Base-by-base conservation (phyloP, 2,888 invertebrate genomes). In the Baccha elongata region DNA sequence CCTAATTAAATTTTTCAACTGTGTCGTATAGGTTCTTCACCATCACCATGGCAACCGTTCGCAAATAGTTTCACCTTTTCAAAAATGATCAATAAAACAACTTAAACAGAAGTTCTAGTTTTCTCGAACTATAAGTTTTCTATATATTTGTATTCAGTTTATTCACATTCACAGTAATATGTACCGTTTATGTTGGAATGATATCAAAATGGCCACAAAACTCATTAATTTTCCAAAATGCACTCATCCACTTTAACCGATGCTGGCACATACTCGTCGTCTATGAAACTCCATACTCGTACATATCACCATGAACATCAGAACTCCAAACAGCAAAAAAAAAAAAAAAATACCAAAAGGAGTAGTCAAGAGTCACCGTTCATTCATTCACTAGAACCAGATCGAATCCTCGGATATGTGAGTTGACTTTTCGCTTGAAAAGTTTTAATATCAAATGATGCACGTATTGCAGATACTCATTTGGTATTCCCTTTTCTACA, bases 381-480 rank as follows among this genome's bases (percentile, higher is more conserved):
- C 37, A 55, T 15, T 40, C 55, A 55, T 19, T 35, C 58, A 42
- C 44, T 58, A 44, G 13, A n/a, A 60, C 17, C 60, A 21, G 53
- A 79, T 79, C 72, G 67, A 79, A 72, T 72, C 32, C 78, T 46
- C 17, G 19, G 62, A 73, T 73, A 60, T 73, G 67, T 67, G 60
- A 60, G 62, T 72, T 72, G 72, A 78, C 65, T 60, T 71, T 48
- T 62, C 73, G 29, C 32, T 62, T 48, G 42, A 62, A 50, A 68
- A 73, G 48, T 80, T 73, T 80, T 80, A 80, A 80, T 80, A 80
- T 55, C 79, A 73, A 80, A 80, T 80, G 79, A 80, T 80, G 79
- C 81, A 71, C 81, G 68, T 83, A 78, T 73, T 83, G 83, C 83
- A 83, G 83, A 83, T 83, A 83, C 73, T 83, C 76, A 83, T 83